A percentile compares a stretch with the other conserved stretches of the same genome.
phyloP scores from a whole-genome alignment of 2,113 vertebrate genomes.

The Tragelaphus scriptus region DNA sequence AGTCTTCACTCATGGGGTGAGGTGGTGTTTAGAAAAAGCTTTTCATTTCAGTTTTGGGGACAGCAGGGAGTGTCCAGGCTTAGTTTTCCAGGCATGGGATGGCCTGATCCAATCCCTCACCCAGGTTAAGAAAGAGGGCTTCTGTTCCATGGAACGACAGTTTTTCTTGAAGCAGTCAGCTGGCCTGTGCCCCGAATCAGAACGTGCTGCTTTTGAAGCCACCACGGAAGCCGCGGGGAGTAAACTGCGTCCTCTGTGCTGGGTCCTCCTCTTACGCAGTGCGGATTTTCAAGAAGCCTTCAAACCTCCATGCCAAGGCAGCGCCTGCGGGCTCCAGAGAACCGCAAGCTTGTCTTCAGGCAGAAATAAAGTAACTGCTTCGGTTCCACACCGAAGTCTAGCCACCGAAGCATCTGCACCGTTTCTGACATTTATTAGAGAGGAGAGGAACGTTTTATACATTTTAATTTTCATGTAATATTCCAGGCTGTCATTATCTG shows the following conservation, averaged over 20 bases:
- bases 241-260: not conserved
- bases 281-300: not conserved
- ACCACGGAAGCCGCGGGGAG: not conserved
- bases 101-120: not conserved
- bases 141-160: not conserved
- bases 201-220: not conserved
- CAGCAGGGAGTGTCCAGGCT: accelerated
- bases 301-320: not conserved
- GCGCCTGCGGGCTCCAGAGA: not conserved
- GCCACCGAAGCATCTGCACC: not conserved
- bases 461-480: slow-evolving; percentile 64
- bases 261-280: not conserved
- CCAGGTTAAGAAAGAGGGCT: not conserved
- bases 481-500: slow-evolving; percentile 69
- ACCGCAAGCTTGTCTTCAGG: not conserved
- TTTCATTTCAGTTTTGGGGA: not conserved
- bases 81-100: not conserved
- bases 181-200: not conserved
- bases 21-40: not conserved
- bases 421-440: slow-evolving; percentile 55
- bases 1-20: not conserved
- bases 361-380: not conserved
- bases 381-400: not conserved
- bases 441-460: slow-evolving; percentile 54
- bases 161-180: not conserved